These are phyloP conservation scores for Anoplolepis gracilipes DNA, from an alignment of 1,140 invertebrate genomes.

Conservation along the genomic window DNA sequence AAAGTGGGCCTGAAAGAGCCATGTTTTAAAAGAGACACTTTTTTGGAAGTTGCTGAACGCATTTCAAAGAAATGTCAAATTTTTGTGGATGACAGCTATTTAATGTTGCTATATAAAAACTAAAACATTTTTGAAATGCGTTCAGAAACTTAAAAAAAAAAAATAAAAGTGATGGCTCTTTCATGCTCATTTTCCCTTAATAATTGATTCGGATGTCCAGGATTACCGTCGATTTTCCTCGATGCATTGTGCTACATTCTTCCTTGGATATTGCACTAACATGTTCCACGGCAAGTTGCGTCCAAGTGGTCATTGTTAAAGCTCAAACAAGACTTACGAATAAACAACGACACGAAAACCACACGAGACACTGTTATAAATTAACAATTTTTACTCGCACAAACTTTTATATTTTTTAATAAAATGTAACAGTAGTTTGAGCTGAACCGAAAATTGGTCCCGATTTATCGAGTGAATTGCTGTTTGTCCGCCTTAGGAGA, in stretches of 20 bases:
- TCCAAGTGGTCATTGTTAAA: constrained; percentile 88
- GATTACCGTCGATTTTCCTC: constrained; percentile 73
- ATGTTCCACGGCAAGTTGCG: constrained; percentile 88
- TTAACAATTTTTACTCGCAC: neutral
- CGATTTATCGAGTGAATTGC: constrained; percentile 11
- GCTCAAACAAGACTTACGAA: neutral
- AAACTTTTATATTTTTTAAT: neutral
- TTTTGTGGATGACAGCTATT: too few relatives aligned
- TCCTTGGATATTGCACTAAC: constrained; percentile 88
- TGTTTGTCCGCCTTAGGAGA: constrained; percentile 57
- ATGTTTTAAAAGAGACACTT: too few relatives aligned
- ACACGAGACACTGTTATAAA: neutral
- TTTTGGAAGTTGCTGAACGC: too few relatives aligned
- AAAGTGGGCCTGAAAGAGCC: too few relatives aligned
- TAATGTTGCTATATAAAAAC: too few relatives aligned
- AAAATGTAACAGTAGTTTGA: neutral
- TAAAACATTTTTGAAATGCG: too few relatives aligned
- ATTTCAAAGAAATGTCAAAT: too few relatives aligned
- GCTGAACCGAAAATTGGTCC: neutral
- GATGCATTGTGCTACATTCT: constrained; percentile 86
- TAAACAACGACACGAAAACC: neutral
- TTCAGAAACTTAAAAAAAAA: too few relatives aligned
- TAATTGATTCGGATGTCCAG: neutral
- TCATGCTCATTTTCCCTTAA: too few relatives aligned
- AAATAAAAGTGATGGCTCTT: too few relatives aligned